Conservation (phyloP, 2,888 invertebrate species). For the Andricus quercusramuli region DNA sequence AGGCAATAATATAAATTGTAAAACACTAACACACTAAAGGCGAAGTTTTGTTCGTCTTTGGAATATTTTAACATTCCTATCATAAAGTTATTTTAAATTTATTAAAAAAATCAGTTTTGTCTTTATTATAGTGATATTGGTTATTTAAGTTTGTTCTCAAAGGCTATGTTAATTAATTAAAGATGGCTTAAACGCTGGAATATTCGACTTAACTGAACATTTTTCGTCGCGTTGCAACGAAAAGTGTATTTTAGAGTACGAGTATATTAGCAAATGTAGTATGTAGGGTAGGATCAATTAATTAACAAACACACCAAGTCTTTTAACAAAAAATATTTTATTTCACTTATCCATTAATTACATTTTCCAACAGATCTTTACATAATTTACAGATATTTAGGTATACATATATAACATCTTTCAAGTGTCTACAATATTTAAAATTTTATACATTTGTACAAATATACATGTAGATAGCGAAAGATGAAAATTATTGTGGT, state of each 20-base stretch:
- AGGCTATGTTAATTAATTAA: background rate
- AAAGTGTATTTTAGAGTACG: background rate
- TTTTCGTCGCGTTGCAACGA: background rate
- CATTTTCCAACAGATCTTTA: background rate
- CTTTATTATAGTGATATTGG: background rate
- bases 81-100: conserved; percentile 29
- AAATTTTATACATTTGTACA: conserved; percentile 41
- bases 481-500: background rate
- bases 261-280: background rate
- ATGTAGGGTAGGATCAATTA: background rate
- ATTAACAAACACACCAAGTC: background rate
- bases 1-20: conserved; percentile 37
- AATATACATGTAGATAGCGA: conserved; percentile 25
- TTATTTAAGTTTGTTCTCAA: conserved; percentile 9
- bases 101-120: conserved; percentile 22
- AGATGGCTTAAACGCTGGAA: background rate
- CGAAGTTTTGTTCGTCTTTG: conserved; percentile 9
- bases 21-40: conserved; percentile 27
- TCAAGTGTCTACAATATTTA: conserved; percentile 6
- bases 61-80: conserved; percentile 35
- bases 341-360: conserved; percentile 3
- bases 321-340: background rate
- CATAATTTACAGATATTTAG: background rate
- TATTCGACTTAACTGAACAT: background rate
- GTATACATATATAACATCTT: background rate